These are phyloP conservation scores for Tragelaphus imberbis DNA, from an alignment of 2,113 vertebrate genomes.

Conservation along the genomic window DNA sequence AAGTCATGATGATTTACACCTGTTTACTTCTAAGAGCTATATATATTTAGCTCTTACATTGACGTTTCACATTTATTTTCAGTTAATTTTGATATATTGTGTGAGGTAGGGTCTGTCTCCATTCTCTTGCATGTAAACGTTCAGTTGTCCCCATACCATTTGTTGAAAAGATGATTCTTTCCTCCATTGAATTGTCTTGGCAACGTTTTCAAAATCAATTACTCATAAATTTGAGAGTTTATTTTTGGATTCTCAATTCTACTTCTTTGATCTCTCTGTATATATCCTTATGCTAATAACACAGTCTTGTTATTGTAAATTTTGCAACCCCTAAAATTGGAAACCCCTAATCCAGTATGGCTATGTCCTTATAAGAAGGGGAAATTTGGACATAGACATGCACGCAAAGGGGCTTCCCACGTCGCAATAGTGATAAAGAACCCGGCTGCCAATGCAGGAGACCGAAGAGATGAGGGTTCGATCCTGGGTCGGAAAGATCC, in stretches of 20 bases:
- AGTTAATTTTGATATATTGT: background rate
- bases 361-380: background rate
- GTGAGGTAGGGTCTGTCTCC: background rate
- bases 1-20: background rate
- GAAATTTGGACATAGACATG: background rate
- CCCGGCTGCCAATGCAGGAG: background rate
- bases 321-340: background rate
- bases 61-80: background rate
- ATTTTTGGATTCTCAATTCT: background rate
- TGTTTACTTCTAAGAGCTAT: background rate
- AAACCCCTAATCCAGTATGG: background rate
- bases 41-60: background rate
- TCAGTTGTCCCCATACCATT: background rate
- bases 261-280: background rate
- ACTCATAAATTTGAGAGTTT: background rate
- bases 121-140: background rate
- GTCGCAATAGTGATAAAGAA: background rate
- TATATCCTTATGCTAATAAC: background rate
- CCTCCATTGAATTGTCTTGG: background rate
- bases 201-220: background rate
- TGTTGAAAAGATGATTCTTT: background rate
- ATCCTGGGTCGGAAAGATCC: background rate
- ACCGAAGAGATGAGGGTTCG: accelerated
- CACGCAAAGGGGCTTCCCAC: background rate
- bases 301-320: background rate